A percentile compares a stretch with the other conserved stretches of the same genome.
phyloP scores from a whole-genome alignment of 2,888 invertebrate species.

The Perithous albicinctus region DNA sequence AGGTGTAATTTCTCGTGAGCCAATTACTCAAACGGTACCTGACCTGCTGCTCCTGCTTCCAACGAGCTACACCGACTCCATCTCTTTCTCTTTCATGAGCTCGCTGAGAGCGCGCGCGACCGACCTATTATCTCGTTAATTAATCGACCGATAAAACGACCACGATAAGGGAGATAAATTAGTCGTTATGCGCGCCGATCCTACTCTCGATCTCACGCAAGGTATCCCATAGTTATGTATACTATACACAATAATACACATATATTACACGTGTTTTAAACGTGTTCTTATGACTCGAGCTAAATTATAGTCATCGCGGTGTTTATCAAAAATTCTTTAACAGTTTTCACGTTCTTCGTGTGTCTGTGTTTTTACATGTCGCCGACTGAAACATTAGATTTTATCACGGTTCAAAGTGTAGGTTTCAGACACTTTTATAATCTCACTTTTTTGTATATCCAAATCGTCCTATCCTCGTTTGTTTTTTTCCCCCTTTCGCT shows the following conservation, averaged over 20 bases:
- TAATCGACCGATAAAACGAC: slow-evolving; percentile 69
- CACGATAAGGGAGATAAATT: slow-evolving; percentile 67
- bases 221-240: neutral
- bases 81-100: slow-evolving; percentile 67
- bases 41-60: slow-evolving; percentile 20
- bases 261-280: slow-evolving; percentile 14
- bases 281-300: slow-evolving; percentile 8
- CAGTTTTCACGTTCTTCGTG: slow-evolving; percentile 29
- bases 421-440: neutral
- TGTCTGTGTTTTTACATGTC: slow-evolving; percentile 2
- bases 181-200: slow-evolving; percentile 54
- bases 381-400: slow-evolving; percentile 8
- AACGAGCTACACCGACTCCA: slow-evolving; percentile 1
- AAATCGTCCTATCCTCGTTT: neutral
- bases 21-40: slow-evolving; percentile 58
- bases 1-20: slow-evolving; percentile 51
- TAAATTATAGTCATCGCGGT: slow-evolving; percentile 36
- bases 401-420: neutral
- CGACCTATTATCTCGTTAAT: slow-evolving; percentile 67
- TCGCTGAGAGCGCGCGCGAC: slow-evolving; percentile 30
- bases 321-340: slow-evolving; percentile 43
- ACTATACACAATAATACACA: neutral
- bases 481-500: too few species aligned
- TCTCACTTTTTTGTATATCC: slow-evolving; percentile 4
- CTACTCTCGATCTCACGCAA: slow-evolving; percentile 28